A percentile compares a stretch with the other conserved stretches of the same genome.
These are phyloP conservation scores for Heliconius hortense DNA, from an alignment of 2,888 invertebrate genomes.

Conservation along the genomic window DNA sequence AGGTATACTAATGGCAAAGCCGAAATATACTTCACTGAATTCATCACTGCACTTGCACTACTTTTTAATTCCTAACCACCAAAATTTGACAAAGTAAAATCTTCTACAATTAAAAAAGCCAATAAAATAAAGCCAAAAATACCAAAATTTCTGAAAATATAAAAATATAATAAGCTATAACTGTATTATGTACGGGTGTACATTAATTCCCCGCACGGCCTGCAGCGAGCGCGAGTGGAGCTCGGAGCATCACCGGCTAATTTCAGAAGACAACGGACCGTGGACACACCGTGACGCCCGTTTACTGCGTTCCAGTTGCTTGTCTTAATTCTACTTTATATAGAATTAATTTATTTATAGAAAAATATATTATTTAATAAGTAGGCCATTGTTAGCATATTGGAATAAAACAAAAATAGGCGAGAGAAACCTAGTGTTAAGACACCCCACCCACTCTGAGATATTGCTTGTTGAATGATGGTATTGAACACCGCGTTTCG, in stretches of 20 bases:
- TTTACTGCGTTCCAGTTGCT: slow-evolving; percentile 7
- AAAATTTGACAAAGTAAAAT: not conserved
- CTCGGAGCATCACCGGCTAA: slow-evolving; percentile 64
- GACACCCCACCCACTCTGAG: too few species aligned
- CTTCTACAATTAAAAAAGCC: not conserved
- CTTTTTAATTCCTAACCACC: too few species aligned
- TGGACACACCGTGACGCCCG: slow-evolving; percentile 46
- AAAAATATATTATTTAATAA: not conserved
- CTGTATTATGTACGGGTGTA: not conserved
- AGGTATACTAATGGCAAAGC: too few species aligned
- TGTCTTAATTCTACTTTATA: not conserved
- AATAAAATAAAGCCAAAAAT: not conserved
- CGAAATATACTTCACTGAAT: too few species aligned
- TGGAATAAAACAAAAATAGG: too few species aligned
- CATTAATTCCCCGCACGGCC: slow-evolving; percentile 11
- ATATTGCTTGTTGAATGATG: too few species aligned
- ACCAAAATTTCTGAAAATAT: not conserved
- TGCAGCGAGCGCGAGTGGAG: slow-evolving; percentile 44
- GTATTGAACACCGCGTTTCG: too few species aligned
- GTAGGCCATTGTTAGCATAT: not conserved
- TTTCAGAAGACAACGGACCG: slow-evolving; percentile 68
- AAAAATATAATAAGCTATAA: not conserved
- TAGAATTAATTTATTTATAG: not conserved
- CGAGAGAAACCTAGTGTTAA: not conserved
- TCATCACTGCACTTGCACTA: too few species aligned